A percentile compares a stretch with the other conserved stretches of the same genome.
Evolutionary conservation across 2,888 invertebrate genomes (phyloP).

Genomic region (Gastrophysa polygoni): DNA sequence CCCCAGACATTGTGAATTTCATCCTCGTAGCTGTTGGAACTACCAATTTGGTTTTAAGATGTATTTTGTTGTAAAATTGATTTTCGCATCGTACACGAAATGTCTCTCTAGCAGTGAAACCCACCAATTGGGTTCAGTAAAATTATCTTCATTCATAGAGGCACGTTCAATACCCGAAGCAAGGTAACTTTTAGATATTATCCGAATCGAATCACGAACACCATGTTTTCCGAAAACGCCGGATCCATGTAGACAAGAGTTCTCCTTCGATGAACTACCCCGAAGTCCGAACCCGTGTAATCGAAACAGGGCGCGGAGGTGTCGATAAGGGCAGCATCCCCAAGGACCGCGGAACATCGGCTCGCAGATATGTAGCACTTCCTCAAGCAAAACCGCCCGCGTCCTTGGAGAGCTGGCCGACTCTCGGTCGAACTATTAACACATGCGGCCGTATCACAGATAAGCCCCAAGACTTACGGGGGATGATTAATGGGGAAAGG

Average conservation of each 20-base stretch:
- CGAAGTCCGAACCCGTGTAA: constrained; percentile 56
- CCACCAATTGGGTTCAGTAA: no score
- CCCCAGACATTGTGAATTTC: no score
- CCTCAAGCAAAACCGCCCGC: constrained; percentile 53
- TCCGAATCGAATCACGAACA: no score
- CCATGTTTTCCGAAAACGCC: constrained; percentile 44
- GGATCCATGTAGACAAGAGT: constrained; percentile 54
- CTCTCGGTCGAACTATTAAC: constrained; percentile 54
- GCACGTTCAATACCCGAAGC: no score
- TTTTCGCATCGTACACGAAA: no score
- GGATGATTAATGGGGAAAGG: constrained; percentile 50
- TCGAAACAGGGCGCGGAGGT: constrained; percentile 54
- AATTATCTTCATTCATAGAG: no score
- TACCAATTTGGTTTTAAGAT: no score
- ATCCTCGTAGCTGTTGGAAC: no score
- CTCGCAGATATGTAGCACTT: constrained; percentile 57
- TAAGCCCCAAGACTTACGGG: constrained; percentile 37
- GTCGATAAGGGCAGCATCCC: constrained; percentile 56
- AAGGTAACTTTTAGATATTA: no score
- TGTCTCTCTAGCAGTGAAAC: no score
- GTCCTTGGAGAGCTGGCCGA: constrained; percentile 45
- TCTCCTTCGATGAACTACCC: constrained; percentile 53
- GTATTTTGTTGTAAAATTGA: no score
- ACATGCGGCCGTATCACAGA: constrained; percentile 50
- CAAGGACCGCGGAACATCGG: constrained; percentile 52